Conservation (phyloP, 2,888 invertebrate species). For the Cantharis rustica region DNA sequence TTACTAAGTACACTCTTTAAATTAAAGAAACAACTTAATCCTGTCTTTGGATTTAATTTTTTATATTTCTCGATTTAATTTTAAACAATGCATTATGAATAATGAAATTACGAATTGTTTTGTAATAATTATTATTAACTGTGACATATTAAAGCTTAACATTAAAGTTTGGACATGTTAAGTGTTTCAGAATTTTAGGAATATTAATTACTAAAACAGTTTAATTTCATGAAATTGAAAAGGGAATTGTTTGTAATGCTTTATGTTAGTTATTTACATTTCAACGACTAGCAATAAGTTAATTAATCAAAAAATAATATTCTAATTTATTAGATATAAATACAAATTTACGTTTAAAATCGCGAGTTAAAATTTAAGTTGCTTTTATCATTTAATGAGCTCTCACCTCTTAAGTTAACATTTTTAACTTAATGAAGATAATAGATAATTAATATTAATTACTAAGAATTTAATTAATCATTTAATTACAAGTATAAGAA, state of each 20-base stretch:
- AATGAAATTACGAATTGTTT: background rate
- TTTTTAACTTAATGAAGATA: background rate
- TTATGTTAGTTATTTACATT: background rate
- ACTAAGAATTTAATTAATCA: background rate
- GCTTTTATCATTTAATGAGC: background rate
- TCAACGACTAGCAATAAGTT: background rate
- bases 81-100: background rate
- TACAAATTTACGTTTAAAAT: background rate
- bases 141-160: background rate
- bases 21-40: background rate
- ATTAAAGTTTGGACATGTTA: background rate
- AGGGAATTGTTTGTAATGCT: background rate
- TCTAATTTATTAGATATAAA: background rate
- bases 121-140: background rate
- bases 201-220: background rate
- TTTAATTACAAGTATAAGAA: background rate
- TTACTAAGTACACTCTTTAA: background rate
- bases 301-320: background rate
- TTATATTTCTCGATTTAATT: background rate
- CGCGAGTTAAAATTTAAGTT: background rate
- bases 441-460: background rate
- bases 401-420: background rate
- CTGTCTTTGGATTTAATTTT: background rate
- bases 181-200: background rate
- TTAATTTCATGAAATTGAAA: background rate